A percentile compares a stretch with the other conserved stretches of the same genome.
Conservation (phyloP, 35 echinoderm and acorn worm genomes). For the Hemicentrotus pulcherrimus region DNA sequence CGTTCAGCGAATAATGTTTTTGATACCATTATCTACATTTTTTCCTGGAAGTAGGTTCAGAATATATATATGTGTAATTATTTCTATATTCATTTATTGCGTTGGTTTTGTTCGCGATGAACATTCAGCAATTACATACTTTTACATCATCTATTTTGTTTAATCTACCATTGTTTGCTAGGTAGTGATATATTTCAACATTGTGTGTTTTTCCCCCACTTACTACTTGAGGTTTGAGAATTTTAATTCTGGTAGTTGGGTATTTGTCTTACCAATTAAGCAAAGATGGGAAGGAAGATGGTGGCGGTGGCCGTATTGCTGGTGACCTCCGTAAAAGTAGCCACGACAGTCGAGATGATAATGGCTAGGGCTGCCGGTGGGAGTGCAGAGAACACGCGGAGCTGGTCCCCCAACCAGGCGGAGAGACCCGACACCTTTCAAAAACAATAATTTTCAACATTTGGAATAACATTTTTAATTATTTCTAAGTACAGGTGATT, state of each 20-base stretch:
- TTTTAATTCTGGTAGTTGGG: neutral
- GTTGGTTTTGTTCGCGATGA: too few relatives aligned
- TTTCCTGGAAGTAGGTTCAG: too few relatives aligned
- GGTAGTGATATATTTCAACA: too few relatives aligned
- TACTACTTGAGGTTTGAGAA: too few relatives aligned
- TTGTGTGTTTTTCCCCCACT: too few relatives aligned
- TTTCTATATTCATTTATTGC: too few relatives aligned
- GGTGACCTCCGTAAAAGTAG: conserved; percentile 75
- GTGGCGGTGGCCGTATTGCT: conserved; percentile 77
- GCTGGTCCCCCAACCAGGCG: conserved; percentile 57
- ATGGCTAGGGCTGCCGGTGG: conserved; percentile 43
- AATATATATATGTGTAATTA: too few relatives aligned
- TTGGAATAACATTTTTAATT: too few relatives aligned
- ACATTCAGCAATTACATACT: too few relatives aligned
- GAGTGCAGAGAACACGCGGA: conserved; percentile 43
- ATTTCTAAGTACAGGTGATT: too few relatives aligned
- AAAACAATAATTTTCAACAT: neutral
- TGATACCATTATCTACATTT: too few relatives aligned
- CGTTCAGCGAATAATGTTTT: too few relatives aligned
- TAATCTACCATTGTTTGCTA: neutral
- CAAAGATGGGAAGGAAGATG: conserved; percentile 75
- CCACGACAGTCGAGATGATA: conserved; percentile 58
- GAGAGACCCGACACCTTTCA: conserved; percentile 69
- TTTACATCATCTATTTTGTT: neutral
- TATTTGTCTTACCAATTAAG: conserved; percentile 65